Evolutionary conservation across 2,888 invertebrate genomes (phyloP), one percentile per base, ranked within the genome.

Genomic region (Drosophila pseudotalamancana): DNA sequence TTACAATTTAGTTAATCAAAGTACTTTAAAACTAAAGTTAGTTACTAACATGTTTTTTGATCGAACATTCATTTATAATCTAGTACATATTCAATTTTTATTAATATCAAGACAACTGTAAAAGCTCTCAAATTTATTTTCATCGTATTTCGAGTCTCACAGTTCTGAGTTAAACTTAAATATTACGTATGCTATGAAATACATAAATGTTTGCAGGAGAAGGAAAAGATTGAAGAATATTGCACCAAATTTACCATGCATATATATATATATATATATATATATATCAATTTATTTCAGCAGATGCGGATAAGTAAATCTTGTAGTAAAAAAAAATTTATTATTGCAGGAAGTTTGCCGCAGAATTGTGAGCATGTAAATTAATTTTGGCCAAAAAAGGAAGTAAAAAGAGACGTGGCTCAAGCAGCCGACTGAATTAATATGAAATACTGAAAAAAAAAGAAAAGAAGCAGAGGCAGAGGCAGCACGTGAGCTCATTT

Each of bases 331-430:
- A n/a, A n/a, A 21, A 27, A 50, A 46, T 31, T 25, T 8, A 56
- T 32, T 31, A 11, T 21, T 56, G 62, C 55, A 49, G 16, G 31
- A 18, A 27, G 42, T 34, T 46, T 57, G 29, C 35, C 32, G 48
- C 71, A 56, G 29, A 43, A 37, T 5, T 42, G 46, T 57, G 18
- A 32, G 11, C 39, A 31, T 43, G 32, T 34, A 63, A 63, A 53
- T 68, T 27, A 3, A 45, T 48, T 50, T 50, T 6, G 3, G 16
- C 1, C 9, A 18, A n/a, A 16, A 34, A 19, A 16, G 11, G 29
- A 32, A 35, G 12, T n/a, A 40, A 29, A 12, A 37, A 9, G 29
- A 25, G 14, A 32, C 9, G n/a, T n/a, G 23, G 18, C 40, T 11
- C 31, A 48, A 6, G 12, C 11, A 34, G 8, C 9, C 21, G 19